phyloP scores from a whole-genome alignment of 64 coral and sea anemone species.

The Pachyseris speciosa region DNA sequence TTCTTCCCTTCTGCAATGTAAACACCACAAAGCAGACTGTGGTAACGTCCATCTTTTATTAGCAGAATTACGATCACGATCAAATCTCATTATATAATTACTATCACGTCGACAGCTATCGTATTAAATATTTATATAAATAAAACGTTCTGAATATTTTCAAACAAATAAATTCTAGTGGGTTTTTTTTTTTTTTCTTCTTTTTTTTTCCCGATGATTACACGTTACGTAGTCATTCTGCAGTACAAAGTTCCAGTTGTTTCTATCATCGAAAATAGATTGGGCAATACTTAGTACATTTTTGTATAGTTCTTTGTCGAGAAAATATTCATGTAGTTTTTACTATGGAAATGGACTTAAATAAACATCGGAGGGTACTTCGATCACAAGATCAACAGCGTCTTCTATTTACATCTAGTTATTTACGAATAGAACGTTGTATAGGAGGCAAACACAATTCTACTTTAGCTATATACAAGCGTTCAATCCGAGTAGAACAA shows the following conservation, averaged over 20 bases:
- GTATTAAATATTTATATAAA: conserved; percentile 48
- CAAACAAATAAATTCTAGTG: not conserved
- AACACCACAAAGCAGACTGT: not conserved
- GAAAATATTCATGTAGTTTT: not conserved
- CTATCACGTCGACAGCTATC: not conserved
- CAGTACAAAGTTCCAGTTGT: not conserved
- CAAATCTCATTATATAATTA: not conserved
- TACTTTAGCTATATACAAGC: not conserved
- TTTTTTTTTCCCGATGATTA: not conserved
- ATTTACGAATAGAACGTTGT: not conserved
- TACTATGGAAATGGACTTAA: not conserved
- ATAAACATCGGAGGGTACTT: not conserved
- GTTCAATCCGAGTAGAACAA: not conserved
- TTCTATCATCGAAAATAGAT: conserved; percentile 3
- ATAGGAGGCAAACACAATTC: not conserved
- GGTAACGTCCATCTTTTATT: conserved; percentile 12
- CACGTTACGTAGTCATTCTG: too few relatives aligned
- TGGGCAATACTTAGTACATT: not conserved
- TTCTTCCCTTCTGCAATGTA: not conserved
- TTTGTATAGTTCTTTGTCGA: not conserved
- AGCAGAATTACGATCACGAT: not conserved
- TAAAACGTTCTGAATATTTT: conserved; percentile 12
- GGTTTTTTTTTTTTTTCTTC: not conserved
- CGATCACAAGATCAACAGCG: not conserved
- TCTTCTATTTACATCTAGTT: not conserved